Base-by-base conservation (phyloP, 2,797 vertebrate species). In the Coluber constrictor region DNA sequence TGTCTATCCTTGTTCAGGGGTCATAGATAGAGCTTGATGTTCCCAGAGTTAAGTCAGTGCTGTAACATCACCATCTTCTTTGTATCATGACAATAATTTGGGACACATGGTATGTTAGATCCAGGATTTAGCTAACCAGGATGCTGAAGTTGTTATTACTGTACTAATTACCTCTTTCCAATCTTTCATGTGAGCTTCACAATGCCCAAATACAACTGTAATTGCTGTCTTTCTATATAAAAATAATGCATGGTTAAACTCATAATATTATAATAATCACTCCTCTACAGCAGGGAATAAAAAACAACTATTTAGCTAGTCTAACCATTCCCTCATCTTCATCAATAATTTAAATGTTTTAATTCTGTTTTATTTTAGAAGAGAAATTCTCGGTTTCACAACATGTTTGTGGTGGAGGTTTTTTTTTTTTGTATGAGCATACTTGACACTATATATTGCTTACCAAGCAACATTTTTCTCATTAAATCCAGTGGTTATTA, bases 31-130 rank as follows among this genome's bases (percentile, higher is more conserved):
- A 3, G 1, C 0, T 47, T 92, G 43, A 43, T 0, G 0, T 86
- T 94, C 2, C 25, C 60, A 13, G 51, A 90, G 7, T 0, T 0
- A 29, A 12, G 70, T n/a, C 79, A 47, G 12, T 1, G 0, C n/a
- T 1, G 0, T 37, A 43, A 47, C 0, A n/a, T 92, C 15, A 27
- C 25, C 92, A 57, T 43, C 0, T 0, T 61, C 57, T 90, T 51
- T 93, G 43, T 60, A 59, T 10, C 79, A 43, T 43, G 25, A 90
- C 54, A 89, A 25, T 16, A 43, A 89, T 91, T 15, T 56, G 3
- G 90, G 93, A 70, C 20, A 47, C 37, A 25, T 90, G 87, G 4
- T 5, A 37, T 90, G 93, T 93, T 3, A 0, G 66, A 0, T 61
- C n/a, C 27, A 66, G 9, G 16, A 32, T 51, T 47, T 29, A 51